A percentile compares a stretch with the other conserved stretches of the same genome.
phyloP scores from a whole-genome alignment of 2,797 vertebrate species.

The Notolabrus celidotus region DNA sequence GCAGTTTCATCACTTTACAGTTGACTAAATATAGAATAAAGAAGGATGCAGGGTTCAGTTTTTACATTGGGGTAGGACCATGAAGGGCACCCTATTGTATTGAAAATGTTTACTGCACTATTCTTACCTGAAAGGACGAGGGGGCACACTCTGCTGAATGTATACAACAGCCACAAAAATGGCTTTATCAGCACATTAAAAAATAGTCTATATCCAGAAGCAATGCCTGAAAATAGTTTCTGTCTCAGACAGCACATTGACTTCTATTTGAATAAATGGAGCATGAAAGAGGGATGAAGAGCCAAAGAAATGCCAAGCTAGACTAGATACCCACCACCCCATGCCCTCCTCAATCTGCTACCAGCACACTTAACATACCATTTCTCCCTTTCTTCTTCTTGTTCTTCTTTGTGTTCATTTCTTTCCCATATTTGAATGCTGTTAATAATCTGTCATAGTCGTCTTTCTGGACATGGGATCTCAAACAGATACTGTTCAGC shows the following conservation, averaged over 20 bases:
- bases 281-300: slow-evolving; percentile 62
- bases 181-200: slow-evolving; percentile 49
- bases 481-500: slow-evolving; percentile 27
- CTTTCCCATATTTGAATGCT: not conserved
- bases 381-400: too few species aligned
- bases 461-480: slow-evolving; percentile 47
- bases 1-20: not conserved
- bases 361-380: slow-evolving; percentile 5
- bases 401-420: slow-evolving; percentile 1
- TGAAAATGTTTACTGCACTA: slow-evolving; percentile 31
- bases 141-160: slow-evolving; percentile 49
- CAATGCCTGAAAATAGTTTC: slow-evolving; percentile 65
- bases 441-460: slow-evolving; percentile 43
- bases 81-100: slow-evolving; percentile 25
- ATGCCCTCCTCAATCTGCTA: slow-evolving; percentile 35
- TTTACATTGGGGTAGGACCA: not conserved
- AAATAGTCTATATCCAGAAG: slow-evolving; percentile 43
- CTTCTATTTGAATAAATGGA: slow-evolving; percentile 65
- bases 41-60: not conserved
- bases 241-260: slow-evolving; percentile 55
- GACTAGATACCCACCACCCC: slow-evolving; percentile 16
- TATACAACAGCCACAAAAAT: slow-evolving; percentile 31
- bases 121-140: slow-evolving; percentile 39
- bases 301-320: slow-evolving; percentile 34
- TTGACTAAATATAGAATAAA: not conserved